Base-by-base conservation (phyloP, 1,140 invertebrate species). In the Pseudomyrmex pallidus region DNA sequence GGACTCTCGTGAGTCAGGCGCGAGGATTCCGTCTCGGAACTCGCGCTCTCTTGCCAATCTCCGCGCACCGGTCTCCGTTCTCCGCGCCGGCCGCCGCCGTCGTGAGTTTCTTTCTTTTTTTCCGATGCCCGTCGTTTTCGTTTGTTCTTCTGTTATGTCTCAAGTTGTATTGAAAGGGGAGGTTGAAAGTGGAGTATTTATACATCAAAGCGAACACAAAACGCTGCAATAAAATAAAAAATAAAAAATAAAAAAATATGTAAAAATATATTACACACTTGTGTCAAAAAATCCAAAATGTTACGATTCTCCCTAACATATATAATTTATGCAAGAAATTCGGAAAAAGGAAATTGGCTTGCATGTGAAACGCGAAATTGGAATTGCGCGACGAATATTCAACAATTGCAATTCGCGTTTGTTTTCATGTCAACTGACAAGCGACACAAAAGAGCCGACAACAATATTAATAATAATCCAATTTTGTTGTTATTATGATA, bases 11-110 rank as follows among this genome's bases (percentile, higher is more conserved):
- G 87, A 88, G 86, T 88, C 87, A 88, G 86, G 74, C 86, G 68
- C 64, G 84, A 88, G 84, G 86, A 88, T 88, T 88, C 74, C 83
- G 83, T 74, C 83, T 85, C 74, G 74, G 80, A 77, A 76, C 83
- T 85, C 82, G 68, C 76, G 56, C 61, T 66, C 74, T 74, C 78
- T 35, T 35, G 87, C 72, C 76, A 78, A 86, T 74, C 76, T 50
- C 13, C 46, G 25, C 25, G 25, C 25, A 48, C 63, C 73, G 57
- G 74, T 52, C 5, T 52, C 5, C 44, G 59, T 46, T 74, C 74
- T 72, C 68, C 77, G 77, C 77, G 15, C 5, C 35, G 1, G 22
- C 25, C 25, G 22, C 22, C 22, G 22, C 22, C 22, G 22, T n/a
- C 22, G 86, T 78, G 74, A 85, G 64, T 57, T 73, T 80, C 77